Base-by-base conservation (phyloP, 2,113 vertebrate genomes). In the Jacana jacana region DNA sequence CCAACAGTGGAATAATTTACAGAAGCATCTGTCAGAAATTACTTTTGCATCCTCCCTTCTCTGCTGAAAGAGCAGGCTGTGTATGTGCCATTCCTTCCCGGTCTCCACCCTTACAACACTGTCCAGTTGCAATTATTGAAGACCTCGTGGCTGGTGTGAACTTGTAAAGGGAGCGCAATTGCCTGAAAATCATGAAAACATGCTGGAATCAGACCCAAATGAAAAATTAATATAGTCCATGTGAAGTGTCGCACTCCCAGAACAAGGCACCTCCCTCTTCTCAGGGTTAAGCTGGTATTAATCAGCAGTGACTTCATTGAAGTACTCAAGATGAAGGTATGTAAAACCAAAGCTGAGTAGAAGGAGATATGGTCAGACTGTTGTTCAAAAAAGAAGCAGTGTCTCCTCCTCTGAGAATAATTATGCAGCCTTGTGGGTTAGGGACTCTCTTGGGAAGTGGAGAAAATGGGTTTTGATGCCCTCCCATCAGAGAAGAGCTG, bases 81-180 rank as follows among this genome's bases (percentile, higher is more conserved):
- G 3, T 4, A 22, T 8, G 0, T 18, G 2, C 0, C 0, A 5
- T 25, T 57, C 20, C 48, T 25, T 13, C 55, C 54, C 0, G 0
- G 4, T 17, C 69, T 12, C 42, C 2, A 1, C 20, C 58, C 27
- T 18, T 28, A 7, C 0, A 4, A 10, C 35, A 19, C 48, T 28
- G 4, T 7, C 82, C 40, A 5, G 40, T 17, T 39, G 39, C 0
- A 1, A 31, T 51, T 68, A 24, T 1, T 28, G 57, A 63, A 72
- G 10, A 17, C 6, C 30, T 4, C 17, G 64, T 10, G 72, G n/a
- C 12, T 63, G 40, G 7, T 22, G 20, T 37, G 64, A 24, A 19
- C 51, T 68, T 23, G 30, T 27, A 10, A 69, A 77, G 19, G 2
- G 4, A 39, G 40, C 60, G 24, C 10, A 54, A n/a, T 17, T 2